Evolutionary conservation across 2,888 invertebrate genomes (phyloP).

Genomic region (Ditylenchus weischeri): DNA sequence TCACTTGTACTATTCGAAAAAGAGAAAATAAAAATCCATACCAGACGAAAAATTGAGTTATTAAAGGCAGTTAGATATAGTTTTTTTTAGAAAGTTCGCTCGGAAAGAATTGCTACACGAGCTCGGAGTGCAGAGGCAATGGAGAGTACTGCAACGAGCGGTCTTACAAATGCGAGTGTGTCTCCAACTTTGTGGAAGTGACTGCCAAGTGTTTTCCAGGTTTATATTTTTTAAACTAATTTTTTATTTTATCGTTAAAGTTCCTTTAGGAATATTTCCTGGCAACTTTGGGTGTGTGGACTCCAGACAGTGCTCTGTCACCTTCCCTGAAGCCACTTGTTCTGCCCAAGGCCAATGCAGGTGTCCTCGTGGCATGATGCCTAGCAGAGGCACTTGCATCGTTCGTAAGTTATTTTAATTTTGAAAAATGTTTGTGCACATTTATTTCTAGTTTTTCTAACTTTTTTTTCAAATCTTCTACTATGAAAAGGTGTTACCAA

Average conservation of each 20-base stretch:
- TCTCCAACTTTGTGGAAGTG: conserved; percentile 26
- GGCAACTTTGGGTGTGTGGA: conserved; percentile 54
- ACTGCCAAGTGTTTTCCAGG: conserved; percentile 15
- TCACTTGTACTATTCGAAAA: too few relatives aligned
- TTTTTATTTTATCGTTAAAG: too few relatives aligned
- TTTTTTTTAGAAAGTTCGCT: conserved; percentile 43
- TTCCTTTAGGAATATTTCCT: conserved; percentile 46
- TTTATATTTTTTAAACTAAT: neutral
- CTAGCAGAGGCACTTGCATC: conserved; percentile 46
- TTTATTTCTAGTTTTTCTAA: too few relatives aligned
- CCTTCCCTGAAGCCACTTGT: conserved; percentile 51
- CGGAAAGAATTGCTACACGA: conserved; percentile 41
- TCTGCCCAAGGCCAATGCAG: conserved; percentile 40
- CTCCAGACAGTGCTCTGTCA: conserved; percentile 47
- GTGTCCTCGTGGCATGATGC: conserved; percentile 48
- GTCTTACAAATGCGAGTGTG: conserved; percentile 22
- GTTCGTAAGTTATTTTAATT: neutral
- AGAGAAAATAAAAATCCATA: neutral
- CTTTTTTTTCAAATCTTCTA: too few relatives aligned
- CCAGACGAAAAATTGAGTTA: neutral
- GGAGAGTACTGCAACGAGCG: conserved; percentile 48
- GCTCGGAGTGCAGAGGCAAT: conserved; percentile 47
- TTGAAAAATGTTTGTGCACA: too few relatives aligned
- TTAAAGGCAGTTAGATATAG: neutral
- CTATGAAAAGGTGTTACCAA: too few relatives aligned